phyloP scores from a whole-genome alignment of 2,113 vertebrate species.

The Zosterops hypoxanthus region DNA sequence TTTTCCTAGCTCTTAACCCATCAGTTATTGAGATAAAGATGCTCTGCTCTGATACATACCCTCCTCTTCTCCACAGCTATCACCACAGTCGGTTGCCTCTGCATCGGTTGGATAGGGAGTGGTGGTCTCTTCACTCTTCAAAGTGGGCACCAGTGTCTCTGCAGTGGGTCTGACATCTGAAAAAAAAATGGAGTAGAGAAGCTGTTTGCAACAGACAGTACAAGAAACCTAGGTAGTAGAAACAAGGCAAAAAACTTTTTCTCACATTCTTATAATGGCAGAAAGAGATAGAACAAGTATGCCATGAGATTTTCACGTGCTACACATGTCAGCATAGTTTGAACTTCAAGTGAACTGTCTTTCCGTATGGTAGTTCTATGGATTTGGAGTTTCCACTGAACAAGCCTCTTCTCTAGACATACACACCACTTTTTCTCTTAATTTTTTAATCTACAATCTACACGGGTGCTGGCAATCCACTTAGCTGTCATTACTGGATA shows the following conservation, averaged over 20 bases:
- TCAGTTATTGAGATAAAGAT: not conserved
- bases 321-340: slow-evolving; percentile 24
- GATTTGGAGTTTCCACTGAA: slow-evolving; percentile 29
- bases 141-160: slow-evolving; percentile 86
- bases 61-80: slow-evolving; percentile 76
- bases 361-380: slow-evolving; percentile 29
- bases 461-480: not conserved
- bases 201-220: not conserved
- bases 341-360: slow-evolving; percentile 50
- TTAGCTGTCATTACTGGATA: slow-evolving; percentile 42
- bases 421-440: not conserved
- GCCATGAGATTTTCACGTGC: not conserved
- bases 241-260: not conserved
- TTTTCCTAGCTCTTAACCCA: slow-evolving; percentile 27
- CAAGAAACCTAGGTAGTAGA: not conserved
- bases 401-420: slow-evolving; percentile 15
- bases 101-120: slow-evolving; percentile 77
- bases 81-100: slow-evolving; percentile 76
- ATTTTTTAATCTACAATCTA: slow-evolving; percentile 16
- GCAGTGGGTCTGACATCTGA: slow-evolving; percentile 86
- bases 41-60: slow-evolving; percentile 63
- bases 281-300: not conserved
- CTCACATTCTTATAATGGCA: not conserved
- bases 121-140: slow-evolving; percentile 82
- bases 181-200: not conserved